Evolutionary conservation across 1,140 invertebrate genomes (phyloP).

Genomic region (Hyphantria cunea): DNA sequence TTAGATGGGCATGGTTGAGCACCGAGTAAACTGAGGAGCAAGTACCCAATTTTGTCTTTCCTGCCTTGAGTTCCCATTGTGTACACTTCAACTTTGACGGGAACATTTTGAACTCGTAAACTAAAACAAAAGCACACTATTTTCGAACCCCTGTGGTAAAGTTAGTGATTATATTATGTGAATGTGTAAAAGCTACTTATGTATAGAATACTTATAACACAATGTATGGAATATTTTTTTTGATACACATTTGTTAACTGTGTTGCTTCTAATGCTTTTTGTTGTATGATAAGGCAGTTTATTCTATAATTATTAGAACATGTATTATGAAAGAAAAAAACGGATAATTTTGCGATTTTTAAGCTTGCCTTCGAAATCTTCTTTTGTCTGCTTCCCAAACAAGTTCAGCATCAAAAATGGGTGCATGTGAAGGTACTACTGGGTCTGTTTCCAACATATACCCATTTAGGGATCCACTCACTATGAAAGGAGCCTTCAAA

Average conservation of each 20-base stretch:
- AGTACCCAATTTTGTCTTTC: conserved; percentile 71
- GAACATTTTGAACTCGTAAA: conserved; percentile 70
- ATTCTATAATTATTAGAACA: no score
- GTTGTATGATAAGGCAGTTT: no score
- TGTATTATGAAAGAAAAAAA: no score
- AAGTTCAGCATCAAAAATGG: conserved; percentile 72
- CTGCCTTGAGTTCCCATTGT: conserved; percentile 58
- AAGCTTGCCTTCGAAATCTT: conserved; percentile 64
- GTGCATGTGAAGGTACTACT: conserved; percentile 63
- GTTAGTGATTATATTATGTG: background rate
- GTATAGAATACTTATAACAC: no score
- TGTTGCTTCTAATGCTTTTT: no score
- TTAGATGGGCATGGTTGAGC: conserved; percentile 73
- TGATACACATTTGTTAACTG: no score
- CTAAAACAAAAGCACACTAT: conserved; percentile 42
- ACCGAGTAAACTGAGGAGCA: conserved; percentile 67
- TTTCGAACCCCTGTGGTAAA: background rate
- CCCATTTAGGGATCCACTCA: conserved; percentile 72
- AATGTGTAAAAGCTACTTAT: no score
- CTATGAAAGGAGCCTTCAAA: conserved; percentile 61
- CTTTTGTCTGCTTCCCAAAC: conserved; percentile 77
- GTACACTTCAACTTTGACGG: conserved; percentile 70
- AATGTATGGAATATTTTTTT: no score
- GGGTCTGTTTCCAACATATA: conserved; percentile 75
- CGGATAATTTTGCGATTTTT: no score